Percentiles rank a stretch among this genome's conserved stretches.
Evolutionary conservation across 2,113 vertebrate species (phyloP).

Genomic region (Thomomys bottae): DNA sequence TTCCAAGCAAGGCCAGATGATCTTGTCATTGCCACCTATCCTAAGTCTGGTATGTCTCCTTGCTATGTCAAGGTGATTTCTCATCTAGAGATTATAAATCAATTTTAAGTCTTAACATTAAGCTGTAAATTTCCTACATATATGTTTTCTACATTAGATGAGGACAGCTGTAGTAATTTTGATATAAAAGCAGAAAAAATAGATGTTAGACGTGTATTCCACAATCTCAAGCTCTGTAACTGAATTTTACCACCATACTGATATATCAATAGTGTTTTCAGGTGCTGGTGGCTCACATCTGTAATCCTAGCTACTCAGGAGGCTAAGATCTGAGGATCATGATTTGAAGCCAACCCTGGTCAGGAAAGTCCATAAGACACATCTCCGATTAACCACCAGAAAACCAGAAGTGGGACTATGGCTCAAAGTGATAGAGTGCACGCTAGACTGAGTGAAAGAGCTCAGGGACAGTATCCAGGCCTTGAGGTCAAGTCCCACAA

Average conservation of each 20-base stretch:
- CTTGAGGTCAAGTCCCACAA: too few species aligned
- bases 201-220: neutral
- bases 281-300: too few species aligned
- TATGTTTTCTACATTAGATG: neutral
- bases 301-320: too few species aligned
- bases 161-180: neutral
- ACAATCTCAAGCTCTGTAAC: neutral
- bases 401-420: too few species aligned
- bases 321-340: too few species aligned
- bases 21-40: slow-evolving; percentile 78
- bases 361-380: too few species aligned
- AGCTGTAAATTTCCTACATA: neutral
- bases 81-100: neutral
- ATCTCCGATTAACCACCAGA: too few species aligned
- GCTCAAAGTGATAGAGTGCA: too few species aligned
- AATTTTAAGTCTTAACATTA: neutral
- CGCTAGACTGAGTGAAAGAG: too few species aligned
- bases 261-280: neutral
- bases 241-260: neutral
- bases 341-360: too few species aligned
- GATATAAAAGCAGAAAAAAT: neutral
- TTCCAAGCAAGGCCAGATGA: slow-evolving; percentile 81
- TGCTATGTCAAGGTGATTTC: neutral
- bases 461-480: too few species aligned
- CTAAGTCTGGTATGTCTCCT: slow-evolving; percentile 79